phyloP scores from a whole-genome alignment of 2,113 vertebrate genomes.

The Neodontobutis hainanensis region DNA sequence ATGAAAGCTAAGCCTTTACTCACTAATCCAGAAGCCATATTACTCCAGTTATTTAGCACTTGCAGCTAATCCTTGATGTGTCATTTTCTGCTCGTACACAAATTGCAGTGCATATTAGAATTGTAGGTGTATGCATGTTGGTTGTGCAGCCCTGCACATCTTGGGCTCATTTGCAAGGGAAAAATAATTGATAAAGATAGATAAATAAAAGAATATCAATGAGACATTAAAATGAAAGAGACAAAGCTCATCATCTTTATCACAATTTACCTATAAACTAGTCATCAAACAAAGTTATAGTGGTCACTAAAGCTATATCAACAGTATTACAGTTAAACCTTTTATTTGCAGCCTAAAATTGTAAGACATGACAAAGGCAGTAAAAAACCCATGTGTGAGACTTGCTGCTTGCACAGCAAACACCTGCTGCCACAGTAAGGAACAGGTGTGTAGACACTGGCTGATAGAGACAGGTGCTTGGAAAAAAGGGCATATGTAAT shows the following conservation, averaged over 20 bases:
- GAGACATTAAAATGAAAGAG: no score
- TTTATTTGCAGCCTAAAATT: slow-evolving; percentile 7
- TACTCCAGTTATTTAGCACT: slow-evolving; percentile 36
- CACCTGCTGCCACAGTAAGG: slow-evolving; percentile 31
- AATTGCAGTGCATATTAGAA: not conserved
- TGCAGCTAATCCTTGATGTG: slow-evolving; percentile 44
- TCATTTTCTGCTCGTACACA: slow-evolving; percentile 13
- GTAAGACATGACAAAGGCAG: not conserved
- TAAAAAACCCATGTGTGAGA: not conserved
- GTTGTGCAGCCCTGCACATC: not conserved
- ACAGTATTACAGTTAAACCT: no score
- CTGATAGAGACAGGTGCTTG: slow-evolving; percentile 52
- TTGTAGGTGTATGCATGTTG: not conserved
- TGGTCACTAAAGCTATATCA: no score
- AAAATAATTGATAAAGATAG: no score
- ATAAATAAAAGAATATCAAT: no score
- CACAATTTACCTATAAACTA: no score
- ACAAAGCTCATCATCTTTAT: no score
- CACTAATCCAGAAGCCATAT: slow-evolving; percentile 54
- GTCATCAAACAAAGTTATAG: no score
- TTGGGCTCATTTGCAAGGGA: no score
- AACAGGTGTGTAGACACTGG: slow-evolving; percentile 54
- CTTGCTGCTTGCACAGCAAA: slow-evolving; percentile 37
- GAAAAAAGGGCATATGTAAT: not conserved
- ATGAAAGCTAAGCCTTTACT: slow-evolving; percentile 59